Evolutionary conservation across 2,888 invertebrate species (phyloP).

Genomic region (Cecidostiba fungosa): DNA sequence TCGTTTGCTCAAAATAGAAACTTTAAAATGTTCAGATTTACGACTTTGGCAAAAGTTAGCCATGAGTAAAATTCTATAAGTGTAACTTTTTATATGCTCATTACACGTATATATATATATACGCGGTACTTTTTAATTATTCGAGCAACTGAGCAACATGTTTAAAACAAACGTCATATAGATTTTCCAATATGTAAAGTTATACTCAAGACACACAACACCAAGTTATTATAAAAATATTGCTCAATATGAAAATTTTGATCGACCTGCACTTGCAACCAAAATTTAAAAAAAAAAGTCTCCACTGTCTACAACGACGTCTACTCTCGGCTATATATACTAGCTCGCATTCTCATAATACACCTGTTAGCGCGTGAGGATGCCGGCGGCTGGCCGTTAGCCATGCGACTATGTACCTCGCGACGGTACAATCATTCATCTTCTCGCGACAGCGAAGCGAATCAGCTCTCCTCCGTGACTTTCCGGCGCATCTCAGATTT

Average conservation of each 20-base stretch:
- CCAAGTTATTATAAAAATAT: too few species aligned
- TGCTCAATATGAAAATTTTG: background rate
- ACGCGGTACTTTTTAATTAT: too few species aligned
- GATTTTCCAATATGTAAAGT: too few species aligned
- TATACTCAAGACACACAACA: too few species aligned
- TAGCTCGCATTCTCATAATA: background rate
- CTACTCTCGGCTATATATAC: background rate
- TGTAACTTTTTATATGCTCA: background rate
- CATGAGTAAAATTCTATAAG: background rate
- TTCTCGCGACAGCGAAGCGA: background rate
- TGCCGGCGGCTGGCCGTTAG: background rate
- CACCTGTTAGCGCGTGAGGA: background rate
- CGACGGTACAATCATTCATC: conserved; percentile 25
- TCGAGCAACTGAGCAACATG: background rate
- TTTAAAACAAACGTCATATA: too few species aligned
- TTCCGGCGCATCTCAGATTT: background rate
- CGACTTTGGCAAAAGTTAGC: background rate
- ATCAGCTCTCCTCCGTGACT: background rate
- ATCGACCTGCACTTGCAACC: background rate
- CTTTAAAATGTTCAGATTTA: background rate
- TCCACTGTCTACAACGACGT: background rate
- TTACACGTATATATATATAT: too few species aligned
- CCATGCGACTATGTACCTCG: conserved; percentile 23
- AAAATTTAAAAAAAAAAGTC: background rate
- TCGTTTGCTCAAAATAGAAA: background rate